Evolutionary conservation across 2,888 invertebrate genomes (phyloP).

Genomic region (Flexamia atlantica): DNA sequence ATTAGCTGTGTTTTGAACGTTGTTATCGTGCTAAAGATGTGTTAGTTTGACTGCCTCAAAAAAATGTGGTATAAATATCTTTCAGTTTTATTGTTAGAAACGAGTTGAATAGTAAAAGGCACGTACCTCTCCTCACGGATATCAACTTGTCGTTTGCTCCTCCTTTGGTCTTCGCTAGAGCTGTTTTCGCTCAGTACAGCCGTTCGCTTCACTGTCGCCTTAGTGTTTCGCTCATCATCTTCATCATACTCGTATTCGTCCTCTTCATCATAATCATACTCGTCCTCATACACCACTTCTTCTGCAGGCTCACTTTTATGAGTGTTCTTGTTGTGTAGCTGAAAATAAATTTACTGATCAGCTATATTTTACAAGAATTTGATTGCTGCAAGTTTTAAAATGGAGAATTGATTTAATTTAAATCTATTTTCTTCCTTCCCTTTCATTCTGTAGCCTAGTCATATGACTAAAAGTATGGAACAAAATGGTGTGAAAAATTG

Average conservation of each 20-base stretch:
- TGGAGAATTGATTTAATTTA: too few relatives aligned
- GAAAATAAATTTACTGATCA: not conserved
- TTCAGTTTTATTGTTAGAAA: conserved; percentile 1
- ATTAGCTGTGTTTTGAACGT: conserved; percentile 8
- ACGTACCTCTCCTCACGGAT: conserved; percentile 48
- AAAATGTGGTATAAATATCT: conserved; percentile 33
- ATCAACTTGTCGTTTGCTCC: not conserved
- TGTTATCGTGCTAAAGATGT: not conserved
- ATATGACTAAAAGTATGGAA: too few relatives aligned
- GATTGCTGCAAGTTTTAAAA: not conserved
- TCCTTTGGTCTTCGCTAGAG: not conserved
- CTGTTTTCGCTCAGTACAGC: not conserved
- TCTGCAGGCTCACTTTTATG: conserved; percentile 22
- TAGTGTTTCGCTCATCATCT: conserved; percentile 11
- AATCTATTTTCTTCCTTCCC: too few relatives aligned
- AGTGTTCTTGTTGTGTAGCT: not conserved
- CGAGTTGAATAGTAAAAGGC: not conserved
- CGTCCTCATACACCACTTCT: conserved; percentile 44
- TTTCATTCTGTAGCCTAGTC: too few relatives aligned
- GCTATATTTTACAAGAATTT: not conserved
- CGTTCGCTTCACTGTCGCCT: conserved; percentile 38
- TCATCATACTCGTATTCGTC: conserved; percentile 28
- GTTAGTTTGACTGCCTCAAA: not conserved
- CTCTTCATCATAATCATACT: conserved; percentile 50
- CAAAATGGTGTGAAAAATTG: too few relatives aligned